Base-by-base conservation (phyloP, 2,797 vertebrate genomes). In the Sandelia bainsii region DNA sequence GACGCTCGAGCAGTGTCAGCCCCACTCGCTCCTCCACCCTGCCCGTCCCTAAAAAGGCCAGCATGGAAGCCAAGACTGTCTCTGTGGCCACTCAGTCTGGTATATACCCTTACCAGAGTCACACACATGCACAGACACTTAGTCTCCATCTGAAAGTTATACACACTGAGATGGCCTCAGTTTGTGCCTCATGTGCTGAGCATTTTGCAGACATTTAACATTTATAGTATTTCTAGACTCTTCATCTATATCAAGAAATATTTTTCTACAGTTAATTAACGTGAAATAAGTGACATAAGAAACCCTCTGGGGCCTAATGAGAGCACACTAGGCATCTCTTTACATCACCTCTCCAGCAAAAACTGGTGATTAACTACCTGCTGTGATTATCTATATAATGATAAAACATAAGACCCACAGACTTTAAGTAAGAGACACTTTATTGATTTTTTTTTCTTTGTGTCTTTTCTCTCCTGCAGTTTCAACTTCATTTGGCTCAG, bases 1-100 rank as follows among this genome's bases (percentile, higher is more conserved):
- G 96, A 61, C 96, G 98, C 53, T 99, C 98, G 6, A 93, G 92
- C 82, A 99, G 98, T 2, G 95, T 95, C 68, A 99, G 98, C 85
- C 98, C 98, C 40, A 97, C 96, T 2, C 95, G 98, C n/a, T 96
- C 96, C 54, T 89, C 92, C 68, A 78, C 97, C 0, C 95, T 98
- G 48, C 97, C 97, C 0, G 96, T 97, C 66, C 97, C 98, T 0
- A 98, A 96, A 87, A 99, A 98, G 89, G 93, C 95, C 72, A 91
- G 91, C 0, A 92, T 95, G 87, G 96, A 98, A 84, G 94, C 96
- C 16, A 97, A 96, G 86, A 91, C 94, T 16, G 90, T 96, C 81
- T 96, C 96, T 0, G 96, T 96, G 27, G 95, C 95, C 84, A 94
- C 96, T 56, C 97, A 98, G 81, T 96, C 96, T 75, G 96, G 97